phyloP scores from a whole-genome alignment of 2,888 invertebrate genomes.

The Podabrus alpinus region DNA sequence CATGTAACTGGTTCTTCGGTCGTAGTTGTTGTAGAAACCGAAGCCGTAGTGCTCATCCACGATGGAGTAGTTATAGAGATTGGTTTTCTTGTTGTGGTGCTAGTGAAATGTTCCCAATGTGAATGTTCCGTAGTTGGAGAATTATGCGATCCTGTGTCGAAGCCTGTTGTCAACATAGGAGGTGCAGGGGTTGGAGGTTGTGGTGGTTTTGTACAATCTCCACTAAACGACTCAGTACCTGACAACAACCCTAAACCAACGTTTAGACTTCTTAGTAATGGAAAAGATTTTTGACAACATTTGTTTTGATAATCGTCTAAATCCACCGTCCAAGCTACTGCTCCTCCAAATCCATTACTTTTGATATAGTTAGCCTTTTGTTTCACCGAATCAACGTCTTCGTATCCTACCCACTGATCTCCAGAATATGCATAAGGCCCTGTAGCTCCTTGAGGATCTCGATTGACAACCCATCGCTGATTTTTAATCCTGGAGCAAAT shows the following conservation, averaged over 20 bases:
- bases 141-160: conserved; percentile 58
- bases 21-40: conserved; percentile 9
- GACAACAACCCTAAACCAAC: conserved; percentile 69
- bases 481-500: conserved; percentile 75
- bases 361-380: conserved; percentile 78
- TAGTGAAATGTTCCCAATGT: conserved; percentile 41
- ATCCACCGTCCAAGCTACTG: conserved; percentile 87
- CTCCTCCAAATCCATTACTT: conserved; percentile 75
- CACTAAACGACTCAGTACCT: conserved; percentile 58
- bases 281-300: conserved; percentile 80
- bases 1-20: conserved; percentile 43
- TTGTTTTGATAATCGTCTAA: conserved; percentile 85
- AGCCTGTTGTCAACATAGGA: conserved; percentile 73
- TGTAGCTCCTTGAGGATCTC: conserved; percentile 59
- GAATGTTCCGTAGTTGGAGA: conserved; percentile 35
- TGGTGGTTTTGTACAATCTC: conserved; percentile 72
- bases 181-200: conserved; percentile 76
- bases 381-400: conserved; percentile 76
- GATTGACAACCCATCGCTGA: conserved; percentile 69
- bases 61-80: conserved; percentile 40
- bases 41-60: conserved; percentile 44
- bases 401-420: conserved; percentile 90
- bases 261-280: conserved; percentile 77
- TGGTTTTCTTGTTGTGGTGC: conserved; percentile 33
- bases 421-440: conserved; percentile 79